Evolutionary conservation across 2,113 vertebrate species (phyloP), one percentile per base, ranked within the genome.

Genomic region (Amblyornis subalaris): DNA sequence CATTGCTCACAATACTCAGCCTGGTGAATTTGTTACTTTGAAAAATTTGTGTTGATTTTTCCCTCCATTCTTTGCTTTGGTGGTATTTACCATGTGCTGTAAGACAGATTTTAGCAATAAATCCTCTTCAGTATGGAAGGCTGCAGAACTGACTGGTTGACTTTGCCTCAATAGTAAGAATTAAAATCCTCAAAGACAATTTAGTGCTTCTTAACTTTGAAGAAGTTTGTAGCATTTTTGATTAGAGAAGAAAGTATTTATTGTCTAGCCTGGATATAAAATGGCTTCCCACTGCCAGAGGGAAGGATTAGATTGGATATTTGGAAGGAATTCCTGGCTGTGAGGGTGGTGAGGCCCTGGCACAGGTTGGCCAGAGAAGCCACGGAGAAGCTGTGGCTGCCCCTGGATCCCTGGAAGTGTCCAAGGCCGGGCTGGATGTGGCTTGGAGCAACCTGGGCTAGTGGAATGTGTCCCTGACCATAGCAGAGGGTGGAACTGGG

Each of bases 401-500:
- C 17, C 61, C 47, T 45, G 47, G 7, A 53, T 53, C 47, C 24
- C 47, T 67, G 45, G 24, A 0, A 47, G 17, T 12, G 5, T 5
- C n/a, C 38, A 16, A 38, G 51, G 44, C 23, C 36, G 38, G 33
- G 33, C 0, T 73, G 67, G 8, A 65, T 0, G 1, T 10, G 23
- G 5, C 10, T 67, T n/a, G 40, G 25, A 67, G 25, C 25, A 35
- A 0, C n/a, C 7, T 54, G 47, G 24, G 3, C 1, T 0, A 4
- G 16, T 31, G 40, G 16, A 4, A 53, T 4, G 3, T 61, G 29
- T 54, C 11, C 14, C 61, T 75, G 70, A 17, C 36, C 21, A 11
- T 47, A 47, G 47, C 17, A 54, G 11, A 5, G 12, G 9, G 4
- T 4, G 2, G 25, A 12, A 57, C 4, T 3, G 14, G 17, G 35